Evolutionary conservation across 2,797 vertebrate genomes (phyloP).

Genomic region (Orientallactaga sibirica): DNA sequence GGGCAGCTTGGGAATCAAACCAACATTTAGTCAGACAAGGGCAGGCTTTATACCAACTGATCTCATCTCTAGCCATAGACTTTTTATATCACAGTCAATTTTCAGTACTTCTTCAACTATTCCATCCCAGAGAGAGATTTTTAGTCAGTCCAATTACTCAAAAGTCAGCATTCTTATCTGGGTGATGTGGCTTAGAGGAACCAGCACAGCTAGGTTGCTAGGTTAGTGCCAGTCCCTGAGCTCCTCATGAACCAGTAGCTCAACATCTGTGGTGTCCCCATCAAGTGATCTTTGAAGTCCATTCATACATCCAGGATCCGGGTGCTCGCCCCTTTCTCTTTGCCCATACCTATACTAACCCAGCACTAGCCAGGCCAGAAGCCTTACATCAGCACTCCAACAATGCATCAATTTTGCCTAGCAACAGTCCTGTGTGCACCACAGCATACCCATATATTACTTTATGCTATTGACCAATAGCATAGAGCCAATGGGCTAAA

Average conservation of each 20-base stretch:
- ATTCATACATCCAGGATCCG: not conserved
- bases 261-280: not conserved
- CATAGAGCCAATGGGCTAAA: too few species aligned
- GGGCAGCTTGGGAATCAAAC: too few species aligned
- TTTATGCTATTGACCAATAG: too few species aligned
- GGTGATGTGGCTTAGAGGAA: not conserved
- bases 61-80: too few species aligned
- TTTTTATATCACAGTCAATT: too few species aligned
- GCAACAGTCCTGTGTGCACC: not conserved
- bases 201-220: not conserved
- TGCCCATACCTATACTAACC: not conserved
- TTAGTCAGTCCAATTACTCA: too few species aligned
- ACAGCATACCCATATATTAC: not conserved
- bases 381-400: not conserved
- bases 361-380: not conserved
- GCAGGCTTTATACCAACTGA: too few species aligned
- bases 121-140: too few species aligned
- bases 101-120: too few species aligned
- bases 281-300: not conserved
- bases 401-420: not conserved
- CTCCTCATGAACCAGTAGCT: not conserved
- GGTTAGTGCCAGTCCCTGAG: not conserved
- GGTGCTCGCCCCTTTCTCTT: not conserved
- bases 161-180: not conserved
- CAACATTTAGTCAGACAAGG: too few species aligned